Percentiles rank a stretch among this genome's conserved stretches.
Evolutionary conservation across 2,888 invertebrate genomes (phyloP).

Genomic region (Cataglyphis cursor): DNA sequence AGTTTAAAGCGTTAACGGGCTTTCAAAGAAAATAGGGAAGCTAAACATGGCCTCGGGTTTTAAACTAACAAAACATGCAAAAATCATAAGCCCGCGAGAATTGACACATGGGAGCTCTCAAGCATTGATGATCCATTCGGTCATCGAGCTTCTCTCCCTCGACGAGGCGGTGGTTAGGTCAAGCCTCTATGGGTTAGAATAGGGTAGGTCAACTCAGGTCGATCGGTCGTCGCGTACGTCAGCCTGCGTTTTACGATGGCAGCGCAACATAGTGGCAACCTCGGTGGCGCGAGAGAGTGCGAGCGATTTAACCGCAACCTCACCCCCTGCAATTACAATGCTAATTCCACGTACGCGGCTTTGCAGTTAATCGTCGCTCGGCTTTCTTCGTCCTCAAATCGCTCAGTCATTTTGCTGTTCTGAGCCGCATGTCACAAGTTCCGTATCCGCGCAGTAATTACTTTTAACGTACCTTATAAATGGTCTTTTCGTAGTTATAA

Average conservation of each 20-base stretch:
- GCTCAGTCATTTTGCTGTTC: slow-evolving; percentile 2
- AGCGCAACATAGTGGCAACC: slow-evolving; percentile 57
- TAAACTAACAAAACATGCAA: slow-evolving; percentile 25
- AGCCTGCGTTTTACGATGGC: slow-evolving; percentile 72
- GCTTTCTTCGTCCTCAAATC: slow-evolving; percentile 68
- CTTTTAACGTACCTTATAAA: slow-evolving; percentile 16
- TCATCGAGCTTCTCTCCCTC: slow-evolving; percentile 63
- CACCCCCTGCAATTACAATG: slow-evolving; percentile 74
- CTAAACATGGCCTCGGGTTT: not conserved
- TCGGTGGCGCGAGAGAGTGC: slow-evolving; percentile 14
- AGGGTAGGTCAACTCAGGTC: slow-evolving; percentile 72
- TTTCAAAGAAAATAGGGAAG: slow-evolving; percentile 21
- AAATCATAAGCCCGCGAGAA: slow-evolving; percentile 37
- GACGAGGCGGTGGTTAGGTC: slow-evolving; percentile 57
- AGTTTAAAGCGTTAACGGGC: slow-evolving; percentile 26
- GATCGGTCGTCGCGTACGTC: slow-evolving; percentile 69
- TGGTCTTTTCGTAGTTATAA: not conserved
- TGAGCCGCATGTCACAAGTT: not conserved
- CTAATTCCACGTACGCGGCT: slow-evolving; percentile 71
- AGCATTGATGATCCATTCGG: slow-evolving; percentile 61
- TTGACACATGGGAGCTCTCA: slow-evolving; percentile 40
- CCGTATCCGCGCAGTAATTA: not conserved
- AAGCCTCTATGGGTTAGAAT: slow-evolving; percentile 66
- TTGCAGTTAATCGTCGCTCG: slow-evolving; percentile 71
- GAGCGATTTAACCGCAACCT: slow-evolving; percentile 68